Percentiles rank a stretch among this genome's conserved stretches.
Evolutionary conservation across 2,113 vertebrate genomes (phyloP).

Genomic region (Solenodon paradoxus): DNA sequence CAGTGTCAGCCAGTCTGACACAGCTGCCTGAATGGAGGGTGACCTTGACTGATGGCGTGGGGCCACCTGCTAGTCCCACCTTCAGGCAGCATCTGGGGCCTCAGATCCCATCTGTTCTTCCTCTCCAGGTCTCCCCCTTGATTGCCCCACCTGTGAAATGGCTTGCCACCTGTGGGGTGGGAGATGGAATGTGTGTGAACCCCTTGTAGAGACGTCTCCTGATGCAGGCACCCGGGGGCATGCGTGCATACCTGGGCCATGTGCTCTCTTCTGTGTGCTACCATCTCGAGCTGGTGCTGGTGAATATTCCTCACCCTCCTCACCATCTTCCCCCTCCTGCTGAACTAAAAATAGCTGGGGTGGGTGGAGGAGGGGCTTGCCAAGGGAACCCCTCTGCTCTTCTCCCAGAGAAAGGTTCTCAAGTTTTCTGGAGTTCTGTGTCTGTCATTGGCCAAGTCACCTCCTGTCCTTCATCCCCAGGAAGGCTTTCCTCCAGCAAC

Average conservation of each 20-base stretch:
- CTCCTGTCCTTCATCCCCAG: not conserved
- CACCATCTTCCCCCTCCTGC: conserved; percentile 75
- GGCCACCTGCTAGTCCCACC: conserved; percentile 14
- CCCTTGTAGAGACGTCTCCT: not conserved
- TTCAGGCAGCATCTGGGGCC: not conserved
- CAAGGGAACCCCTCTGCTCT: not conserved
- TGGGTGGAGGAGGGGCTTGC: not conserved
- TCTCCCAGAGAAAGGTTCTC: not conserved
- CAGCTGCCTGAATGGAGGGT: not conserved
- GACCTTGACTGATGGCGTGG: not conserved
- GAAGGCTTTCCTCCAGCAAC: not conserved
- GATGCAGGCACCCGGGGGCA: not conserved
- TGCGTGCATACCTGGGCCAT: not conserved
- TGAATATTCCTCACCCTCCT: conserved; percentile 81
- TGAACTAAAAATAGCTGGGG: conserved; percentile 76
- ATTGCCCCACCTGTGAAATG: not conserved
- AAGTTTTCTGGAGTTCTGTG: not conserved
- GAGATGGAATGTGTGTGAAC: too few species aligned
- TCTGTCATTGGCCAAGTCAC: not conserved
- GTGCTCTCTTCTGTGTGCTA: not conserved
- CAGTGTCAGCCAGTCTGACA: not conserved
- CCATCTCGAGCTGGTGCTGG: conserved; percentile 68
- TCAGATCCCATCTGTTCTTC: not conserved
- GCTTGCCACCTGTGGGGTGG: not conserved
- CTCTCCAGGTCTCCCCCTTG: not conserved